These are phyloP conservation scores for Phyllostomus hastatus DNA, from an alignment of 2,113 vertebrate genomes.

Conservation along the genomic window DNA sequence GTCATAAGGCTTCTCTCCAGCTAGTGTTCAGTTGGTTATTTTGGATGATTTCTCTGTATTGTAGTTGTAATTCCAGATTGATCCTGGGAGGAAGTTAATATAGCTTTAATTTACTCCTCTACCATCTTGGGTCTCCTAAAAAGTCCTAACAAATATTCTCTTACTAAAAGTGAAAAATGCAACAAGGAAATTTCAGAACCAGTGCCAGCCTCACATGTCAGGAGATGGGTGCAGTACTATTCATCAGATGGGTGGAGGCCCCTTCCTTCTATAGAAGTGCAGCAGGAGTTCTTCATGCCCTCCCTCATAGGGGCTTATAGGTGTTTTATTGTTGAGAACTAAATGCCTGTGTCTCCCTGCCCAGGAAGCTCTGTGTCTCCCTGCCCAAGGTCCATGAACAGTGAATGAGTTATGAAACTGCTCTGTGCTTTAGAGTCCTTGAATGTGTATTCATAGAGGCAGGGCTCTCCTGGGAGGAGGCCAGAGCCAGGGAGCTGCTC, in stretches of 20 bases:
- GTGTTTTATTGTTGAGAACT: slow-evolving; percentile 43
- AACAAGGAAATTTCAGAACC: not conserved
- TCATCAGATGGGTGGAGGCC: not conserved
- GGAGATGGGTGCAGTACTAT: not conserved
- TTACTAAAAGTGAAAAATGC: not conserved
- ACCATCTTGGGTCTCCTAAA: too few relatives aligned
- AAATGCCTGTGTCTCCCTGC: too few relatives aligned
- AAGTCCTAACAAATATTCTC: not conserved
- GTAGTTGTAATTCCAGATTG: too few relatives aligned
- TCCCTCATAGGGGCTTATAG: slow-evolving; percentile 19
- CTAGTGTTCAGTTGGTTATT: too few relatives aligned
- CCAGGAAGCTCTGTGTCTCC: slow-evolving; percentile 27
- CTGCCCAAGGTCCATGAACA: not conserved
- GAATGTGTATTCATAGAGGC: not conserved
- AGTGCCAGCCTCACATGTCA: not conserved
- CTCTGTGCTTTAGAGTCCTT: not conserved
- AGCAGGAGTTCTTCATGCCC: not conserved
- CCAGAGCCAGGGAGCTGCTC: slow-evolving; percentile 18
- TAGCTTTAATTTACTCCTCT: too few relatives aligned
- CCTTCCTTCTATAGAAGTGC: not conserved
- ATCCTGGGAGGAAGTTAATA: too few relatives aligned
- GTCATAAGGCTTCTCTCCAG: too few relatives aligned
- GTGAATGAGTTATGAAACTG: slow-evolving; percentile 10
- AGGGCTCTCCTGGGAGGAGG: slow-evolving; percentile 12
- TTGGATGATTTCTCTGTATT: too few relatives aligned